Percentiles rank a stretch among this genome's conserved stretches.
Evolutionary conservation across 2,797 vertebrate genomes (phyloP).

Genomic region (Falco naumanni): DNA sequence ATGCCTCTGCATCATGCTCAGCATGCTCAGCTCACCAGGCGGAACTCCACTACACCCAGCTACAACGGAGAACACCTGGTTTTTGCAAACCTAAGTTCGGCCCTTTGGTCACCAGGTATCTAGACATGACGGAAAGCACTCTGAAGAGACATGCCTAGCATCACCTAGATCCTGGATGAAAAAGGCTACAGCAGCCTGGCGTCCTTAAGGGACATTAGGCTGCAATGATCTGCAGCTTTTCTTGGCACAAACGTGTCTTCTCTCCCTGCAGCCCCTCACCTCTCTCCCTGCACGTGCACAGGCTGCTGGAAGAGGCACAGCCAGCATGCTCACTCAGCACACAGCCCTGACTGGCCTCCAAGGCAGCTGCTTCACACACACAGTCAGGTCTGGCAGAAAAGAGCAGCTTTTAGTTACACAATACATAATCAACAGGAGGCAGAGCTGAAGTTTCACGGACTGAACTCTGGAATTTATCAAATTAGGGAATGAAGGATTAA

Average conservation of each 20-base stretch:
- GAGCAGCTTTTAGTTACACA: background rate
- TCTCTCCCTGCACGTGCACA: rapidly evolving
- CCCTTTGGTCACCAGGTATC: background rate
- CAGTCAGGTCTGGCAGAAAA: background rate
- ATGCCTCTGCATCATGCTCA: background rate
- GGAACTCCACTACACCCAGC: background rate
- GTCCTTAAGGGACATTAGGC: background rate
- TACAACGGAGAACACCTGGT: background rate
- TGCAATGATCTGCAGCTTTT: background rate
- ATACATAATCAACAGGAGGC: background rate
- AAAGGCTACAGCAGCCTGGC: background rate
- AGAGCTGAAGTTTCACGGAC: background rate
- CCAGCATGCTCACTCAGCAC: background rate
- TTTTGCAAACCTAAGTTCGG: background rate
- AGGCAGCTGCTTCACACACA: background rate
- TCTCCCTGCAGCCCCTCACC: background rate
- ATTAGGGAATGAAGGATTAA: background rate
- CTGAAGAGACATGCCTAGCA: background rate
- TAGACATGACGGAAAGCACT: background rate
- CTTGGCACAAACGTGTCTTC: background rate
- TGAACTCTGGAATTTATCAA: background rate
- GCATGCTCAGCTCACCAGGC: background rate
- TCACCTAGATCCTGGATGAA: background rate
- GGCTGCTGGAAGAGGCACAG: background rate
- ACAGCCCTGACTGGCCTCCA: background rate